Evolutionary conservation across 2,888 invertebrate species (phyloP), one percentile per base, ranked within the genome.

Genomic region (Euplexia lucipara): DNA sequence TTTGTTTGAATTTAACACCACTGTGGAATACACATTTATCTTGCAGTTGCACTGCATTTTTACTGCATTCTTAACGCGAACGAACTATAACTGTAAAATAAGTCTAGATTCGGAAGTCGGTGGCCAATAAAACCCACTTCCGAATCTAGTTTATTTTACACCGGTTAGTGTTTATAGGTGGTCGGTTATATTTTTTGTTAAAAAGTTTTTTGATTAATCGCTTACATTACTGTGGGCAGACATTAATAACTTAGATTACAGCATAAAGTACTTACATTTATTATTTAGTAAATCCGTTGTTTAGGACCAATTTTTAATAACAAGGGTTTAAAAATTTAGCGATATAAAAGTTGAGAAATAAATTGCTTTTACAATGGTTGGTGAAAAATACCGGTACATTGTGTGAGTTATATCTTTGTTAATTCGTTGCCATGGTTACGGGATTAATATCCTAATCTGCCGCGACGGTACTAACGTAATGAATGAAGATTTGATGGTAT

Each of bases 291-390:
- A 42, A 14, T 26, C 10, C 3, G 10, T 37, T 39, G 20, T 10
- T 14, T 16, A n/a, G 16, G 47, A 8, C 9, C 26, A 16, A 48
- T 37, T 51, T 51, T 45, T 16, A 39, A 18, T 10, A 26, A 26
- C 26, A 26, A 22, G 14, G 20, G n/a, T 39, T 42, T 42, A 14
- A 47, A 9, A 58, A 60, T 53, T 62, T 39, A 41, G 7, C n/a
- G 8, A 39, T 49, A 51, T 20, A 44, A 37, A 65, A 47, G 41
- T 41, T 49, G 14, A 10, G 48, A 52, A 45, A 60, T 67, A 54
- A 67, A 76, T 76, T 30, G 34, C n/a, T 30, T 42, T 34, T 30
- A 76, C 71, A 57, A 66, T 26, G 44, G 47, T 57, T 37, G n/a
- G 41, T 75, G 52, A 41, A 75, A 70, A 60, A 64, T 45, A 37